Conservation (phyloP, 2,113 vertebrate genomes). For the Calidris pugnax region DNA sequence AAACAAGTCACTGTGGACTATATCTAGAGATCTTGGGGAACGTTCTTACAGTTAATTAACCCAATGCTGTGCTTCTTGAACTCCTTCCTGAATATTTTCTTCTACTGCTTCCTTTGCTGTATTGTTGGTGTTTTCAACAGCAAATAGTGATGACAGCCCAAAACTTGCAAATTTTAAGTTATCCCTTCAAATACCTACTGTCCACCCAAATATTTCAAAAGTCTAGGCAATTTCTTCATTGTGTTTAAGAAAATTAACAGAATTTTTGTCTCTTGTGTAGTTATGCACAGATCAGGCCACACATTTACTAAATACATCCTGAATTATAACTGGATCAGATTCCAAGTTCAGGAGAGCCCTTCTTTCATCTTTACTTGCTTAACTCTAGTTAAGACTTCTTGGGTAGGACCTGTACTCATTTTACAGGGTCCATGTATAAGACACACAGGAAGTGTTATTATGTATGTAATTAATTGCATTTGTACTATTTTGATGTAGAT, state of each 20-base stretch:
- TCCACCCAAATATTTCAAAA: background rate
- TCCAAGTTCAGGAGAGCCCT: background rate
- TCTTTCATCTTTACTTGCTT: background rate
- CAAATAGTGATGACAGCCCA: background rate
- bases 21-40: background rate
- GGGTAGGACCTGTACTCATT: background rate
- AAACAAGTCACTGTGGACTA: background rate
- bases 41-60: background rate
- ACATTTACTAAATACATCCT: background rate
- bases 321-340: background rate
- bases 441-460: background rate
- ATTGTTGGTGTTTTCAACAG: background rate
- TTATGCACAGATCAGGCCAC: background rate
- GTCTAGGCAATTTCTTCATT: background rate
- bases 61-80: background rate
- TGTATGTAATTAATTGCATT: background rate
- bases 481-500: background rate
- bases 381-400: background rate
- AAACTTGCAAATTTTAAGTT: background rate
- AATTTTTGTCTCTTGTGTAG: background rate
- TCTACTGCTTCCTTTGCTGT: background rate
- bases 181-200: background rate
- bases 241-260: background rate
- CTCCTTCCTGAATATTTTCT: background rate
- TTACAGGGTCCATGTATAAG: background rate